Evolutionary conservation across 2,113 vertebrate genomes (phyloP).

Genomic region (Thomomys bottae): DNA sequence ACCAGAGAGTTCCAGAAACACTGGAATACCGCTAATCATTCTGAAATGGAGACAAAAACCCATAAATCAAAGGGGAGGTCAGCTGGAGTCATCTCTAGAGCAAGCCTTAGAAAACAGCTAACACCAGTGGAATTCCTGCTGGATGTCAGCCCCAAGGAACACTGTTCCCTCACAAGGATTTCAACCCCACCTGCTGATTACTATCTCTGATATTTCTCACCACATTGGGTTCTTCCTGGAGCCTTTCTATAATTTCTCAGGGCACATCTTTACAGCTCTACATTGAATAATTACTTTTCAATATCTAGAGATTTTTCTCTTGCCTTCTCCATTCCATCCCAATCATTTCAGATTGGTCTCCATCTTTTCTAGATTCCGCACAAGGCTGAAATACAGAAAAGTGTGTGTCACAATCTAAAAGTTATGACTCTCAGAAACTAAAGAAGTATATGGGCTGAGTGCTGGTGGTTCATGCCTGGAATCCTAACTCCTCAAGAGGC

Average conservation of each 20-base stretch:
- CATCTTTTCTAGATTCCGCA: neutral
- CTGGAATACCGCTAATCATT: neutral
- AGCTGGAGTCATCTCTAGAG: neutral
- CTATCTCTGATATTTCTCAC: neutral
- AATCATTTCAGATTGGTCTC: too few species aligned
- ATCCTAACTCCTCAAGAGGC: too few species aligned
- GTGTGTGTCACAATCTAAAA: neutral
- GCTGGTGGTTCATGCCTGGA: too few species aligned
- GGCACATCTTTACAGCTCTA: neutral
- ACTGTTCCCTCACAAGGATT: neutral
- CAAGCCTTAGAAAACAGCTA: neutral
- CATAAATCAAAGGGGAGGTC: neutral
- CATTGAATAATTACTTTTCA: neutral
- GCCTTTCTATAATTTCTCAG: neutral
- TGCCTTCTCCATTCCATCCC: neutral
- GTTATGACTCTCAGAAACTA: constrained; percentile 11
- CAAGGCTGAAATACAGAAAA: constrained; percentile 4
- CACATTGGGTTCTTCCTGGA: accelerated
- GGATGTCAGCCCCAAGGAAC: neutral
- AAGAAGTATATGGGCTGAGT: neutral
- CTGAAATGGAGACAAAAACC: neutral
- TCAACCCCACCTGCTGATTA: neutral
- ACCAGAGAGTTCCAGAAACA: neutral
- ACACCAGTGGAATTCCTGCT: neutral
- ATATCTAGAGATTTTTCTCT: neutral